These are phyloP conservation scores for Nephrotoma guestfalica DNA, from an alignment of 2,888 invertebrate species.

Conservation along the genomic window DNA sequence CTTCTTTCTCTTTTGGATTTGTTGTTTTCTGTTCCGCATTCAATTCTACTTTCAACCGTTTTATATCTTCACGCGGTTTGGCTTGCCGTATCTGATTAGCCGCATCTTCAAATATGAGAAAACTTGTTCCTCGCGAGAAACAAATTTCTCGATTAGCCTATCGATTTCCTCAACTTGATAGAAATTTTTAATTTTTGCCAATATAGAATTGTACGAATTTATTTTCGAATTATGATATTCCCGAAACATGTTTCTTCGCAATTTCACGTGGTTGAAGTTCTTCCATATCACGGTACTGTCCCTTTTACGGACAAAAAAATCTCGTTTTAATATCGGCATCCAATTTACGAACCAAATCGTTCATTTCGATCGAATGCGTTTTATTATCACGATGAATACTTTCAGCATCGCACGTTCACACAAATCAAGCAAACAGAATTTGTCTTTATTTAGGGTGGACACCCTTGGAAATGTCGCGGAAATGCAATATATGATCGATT, in stretches of 20 bases:
- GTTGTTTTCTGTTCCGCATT: constrained; percentile 15
- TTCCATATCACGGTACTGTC: constrained; percentile 18
- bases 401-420: constrained; percentile 26
- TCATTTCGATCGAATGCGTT: constrained; percentile 19
- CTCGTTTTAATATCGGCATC: constrained; percentile 23
- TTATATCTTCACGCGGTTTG: constrained; percentile 16
- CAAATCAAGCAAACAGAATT: constrained; percentile 27
- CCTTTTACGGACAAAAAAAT: constrained; percentile 24
- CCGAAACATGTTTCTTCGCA: constrained; percentile 23
- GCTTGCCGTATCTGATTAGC: not conserved
- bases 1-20: constrained; percentile 13
- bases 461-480: constrained; percentile 27
- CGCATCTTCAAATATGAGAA: constrained; percentile 27
- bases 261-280: constrained; percentile 28
- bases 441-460: constrained; percentile 24
- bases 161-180: constrained; percentile 17
- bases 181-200: constrained; percentile 16
- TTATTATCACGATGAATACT: constrained; percentile 17
- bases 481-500: constrained; percentile 22
- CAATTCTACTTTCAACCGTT: constrained; percentile 18
- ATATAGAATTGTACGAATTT: constrained; percentile 23
- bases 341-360: constrained; percentile 23
- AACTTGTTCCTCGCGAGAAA: constrained; percentile 28
- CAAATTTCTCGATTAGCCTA: constrained; percentile 26
- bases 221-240: constrained; percentile 23